Conservation (phyloP, 2,888 invertebrate species). For the Drepanosiphum platanoidis region DNA sequence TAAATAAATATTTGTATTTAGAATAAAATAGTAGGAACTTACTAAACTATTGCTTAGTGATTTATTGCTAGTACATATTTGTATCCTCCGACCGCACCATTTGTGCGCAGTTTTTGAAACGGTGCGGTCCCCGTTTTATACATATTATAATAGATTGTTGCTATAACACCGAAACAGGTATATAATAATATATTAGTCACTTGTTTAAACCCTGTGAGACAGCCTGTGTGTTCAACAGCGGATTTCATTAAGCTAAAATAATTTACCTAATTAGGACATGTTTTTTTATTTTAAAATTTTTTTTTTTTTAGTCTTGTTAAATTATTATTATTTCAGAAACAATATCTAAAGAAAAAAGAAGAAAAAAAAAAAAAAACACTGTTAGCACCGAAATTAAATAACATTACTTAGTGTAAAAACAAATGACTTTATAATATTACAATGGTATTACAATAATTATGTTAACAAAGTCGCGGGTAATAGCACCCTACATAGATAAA, state of each 20-base stretch:
- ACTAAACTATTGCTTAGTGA: conserved; percentile 57
- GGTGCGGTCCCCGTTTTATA: background rate
- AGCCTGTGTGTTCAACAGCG: conserved; percentile 33
- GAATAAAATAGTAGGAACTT: conserved; percentile 59
- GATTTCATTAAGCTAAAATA: conserved; percentile 31
- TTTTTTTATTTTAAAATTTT: conserved; percentile 11
- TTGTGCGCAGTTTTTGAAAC: conserved; percentile 1
- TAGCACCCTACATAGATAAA: background rate
- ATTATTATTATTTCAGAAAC: conserved; percentile 12
- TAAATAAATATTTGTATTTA: conserved; percentile 51
- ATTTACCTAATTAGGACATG: conserved; percentile 20
- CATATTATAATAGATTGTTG: background rate
- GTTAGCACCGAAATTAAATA: conserved; percentile 52
- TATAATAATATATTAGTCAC: conserved; percentile 5
- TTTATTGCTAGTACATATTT: conserved; percentile 56
- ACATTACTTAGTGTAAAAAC: conserved; percentile 36
- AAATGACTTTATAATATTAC: background rate
- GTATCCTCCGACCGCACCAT: conserved; percentile 1
- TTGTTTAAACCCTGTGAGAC: conserved; percentile 56
- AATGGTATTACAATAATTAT: conserved; percentile 14
- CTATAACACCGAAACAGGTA: background rate
- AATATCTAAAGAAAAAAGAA: background rate
- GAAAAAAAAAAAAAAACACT: conserved; percentile 16
- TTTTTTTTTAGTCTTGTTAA: conserved; percentile 30
- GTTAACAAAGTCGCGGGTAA: conserved; percentile 25